These are phyloP conservation scores for Eilema griseolum DNA, from an alignment of 2,888 invertebrate species.

Conservation along the genomic window DNA sequence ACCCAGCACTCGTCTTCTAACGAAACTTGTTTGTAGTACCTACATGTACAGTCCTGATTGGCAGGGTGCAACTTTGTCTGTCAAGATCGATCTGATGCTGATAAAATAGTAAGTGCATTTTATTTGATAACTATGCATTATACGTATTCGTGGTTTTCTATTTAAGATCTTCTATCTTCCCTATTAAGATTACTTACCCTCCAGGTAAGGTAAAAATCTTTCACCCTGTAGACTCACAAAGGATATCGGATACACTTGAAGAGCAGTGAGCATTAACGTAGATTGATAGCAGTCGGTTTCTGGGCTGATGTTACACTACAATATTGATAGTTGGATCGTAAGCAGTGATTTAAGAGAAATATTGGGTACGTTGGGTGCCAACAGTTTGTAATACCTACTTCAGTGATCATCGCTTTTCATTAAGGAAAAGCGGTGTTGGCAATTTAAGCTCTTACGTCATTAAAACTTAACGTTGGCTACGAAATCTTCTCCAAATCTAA, in stretches of 20 bases:
- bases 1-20: no score
- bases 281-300: neutral
- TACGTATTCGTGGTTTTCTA: no score
- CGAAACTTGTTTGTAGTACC: no score
- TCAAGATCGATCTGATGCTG: no score
- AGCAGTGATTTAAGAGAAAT: neutral
- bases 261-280: neutral
- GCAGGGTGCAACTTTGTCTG: no score
- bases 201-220: no score
- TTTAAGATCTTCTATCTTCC: no score
- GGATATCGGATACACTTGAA: neutral
- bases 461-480: neutral
- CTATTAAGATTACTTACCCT: no score
- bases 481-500: neutral
- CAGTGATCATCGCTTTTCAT: neutral
- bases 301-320: neutral
- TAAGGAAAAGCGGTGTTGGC: neutral
- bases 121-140: no score
- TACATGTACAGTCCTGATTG: no score
- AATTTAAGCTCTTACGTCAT: neutral
- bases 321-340: neutral
- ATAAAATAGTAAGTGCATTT: no score
- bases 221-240: neutral
- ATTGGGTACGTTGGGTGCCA: neutral
- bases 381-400: constrained; percentile 1